phyloP scores from a whole-genome alignment of 2,113 vertebrate genomes.

The Syrmaticus mikado region DNA sequence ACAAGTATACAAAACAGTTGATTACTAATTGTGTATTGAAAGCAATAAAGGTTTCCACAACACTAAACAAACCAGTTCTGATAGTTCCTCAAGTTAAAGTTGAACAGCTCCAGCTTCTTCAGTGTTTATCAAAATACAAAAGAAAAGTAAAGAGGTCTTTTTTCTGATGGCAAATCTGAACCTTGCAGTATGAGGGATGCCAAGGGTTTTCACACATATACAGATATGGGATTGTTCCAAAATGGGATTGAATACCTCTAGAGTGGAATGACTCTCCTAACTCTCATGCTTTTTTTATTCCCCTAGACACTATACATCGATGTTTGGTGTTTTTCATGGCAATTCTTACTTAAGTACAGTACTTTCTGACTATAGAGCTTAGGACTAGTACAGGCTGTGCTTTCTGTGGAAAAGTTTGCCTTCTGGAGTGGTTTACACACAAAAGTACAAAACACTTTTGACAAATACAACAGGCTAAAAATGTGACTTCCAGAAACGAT shows the following conservation, averaged over 20 bases:
- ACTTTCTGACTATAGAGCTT: constrained; percentile 66
- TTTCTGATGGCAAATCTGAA: constrained; percentile 83
- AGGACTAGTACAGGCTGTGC: constrained; percentile 69
- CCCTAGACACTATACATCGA: constrained; percentile 61
- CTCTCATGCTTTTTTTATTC: constrained; percentile 45
- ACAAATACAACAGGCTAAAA: constrained; percentile 22
- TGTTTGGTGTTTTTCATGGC: constrained; percentile 61
- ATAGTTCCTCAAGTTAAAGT: constrained; percentile 82
- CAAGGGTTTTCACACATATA: constrained; percentile 80
- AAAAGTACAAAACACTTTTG: constrained; percentile 67
- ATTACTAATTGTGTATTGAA: constrained; percentile 86
- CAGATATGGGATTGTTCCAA: constrained; percentile 73
- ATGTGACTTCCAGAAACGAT: constrained; percentile 4
- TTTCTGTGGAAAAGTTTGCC: constrained; percentile 62
- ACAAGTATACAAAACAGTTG: constrained; percentile 90
- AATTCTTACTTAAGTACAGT: constrained; percentile 67
- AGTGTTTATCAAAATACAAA: constrained; percentile 87
- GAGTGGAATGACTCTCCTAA: constrained; percentile 75
- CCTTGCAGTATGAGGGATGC: constrained; percentile 83
- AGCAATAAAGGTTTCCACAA: constrained; percentile 84
- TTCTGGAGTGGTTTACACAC: constrained; percentile 60
- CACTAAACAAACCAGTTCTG: constrained; percentile 85
- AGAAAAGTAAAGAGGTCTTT: constrained; percentile 78
- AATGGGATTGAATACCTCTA: constrained; percentile 68
- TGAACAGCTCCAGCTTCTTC: constrained; percentile 85